Percentiles rank a stretch among this genome's conserved stretches.
These are phyloP conservation scores for Boulengeromyrus knoepffleri DNA, from an alignment of 2,113 vertebrate genomes.

Conservation along the genomic window DNA sequence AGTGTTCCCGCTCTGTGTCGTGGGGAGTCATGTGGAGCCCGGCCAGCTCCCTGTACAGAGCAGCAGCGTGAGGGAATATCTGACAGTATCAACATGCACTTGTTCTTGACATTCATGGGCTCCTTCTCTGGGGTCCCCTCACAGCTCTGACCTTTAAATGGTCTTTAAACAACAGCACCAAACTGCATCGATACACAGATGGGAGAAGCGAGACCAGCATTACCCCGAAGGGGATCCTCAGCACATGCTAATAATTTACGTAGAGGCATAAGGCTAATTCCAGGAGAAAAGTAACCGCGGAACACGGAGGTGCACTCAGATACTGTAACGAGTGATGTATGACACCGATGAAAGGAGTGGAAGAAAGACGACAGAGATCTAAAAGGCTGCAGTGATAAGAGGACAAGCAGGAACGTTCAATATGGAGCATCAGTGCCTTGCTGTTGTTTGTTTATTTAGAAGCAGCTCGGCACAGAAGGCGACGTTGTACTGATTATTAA, in stretches of 20 bases:
- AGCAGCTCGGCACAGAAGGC: neutral
- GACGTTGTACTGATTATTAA: neutral
- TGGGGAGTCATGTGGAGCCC: neutral
- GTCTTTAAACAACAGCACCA: slow-evolving; percentile 33
- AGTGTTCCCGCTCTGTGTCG: neutral
- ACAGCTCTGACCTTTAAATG: slow-evolving; percentile 19
- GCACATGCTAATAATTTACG: neutral
- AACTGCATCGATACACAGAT: slow-evolving; percentile 28
- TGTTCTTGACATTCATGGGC: slow-evolving; percentile 7
- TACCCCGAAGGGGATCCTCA: neutral
- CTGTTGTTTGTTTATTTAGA: neutral
- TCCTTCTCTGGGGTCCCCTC: neutral
- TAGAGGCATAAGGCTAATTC: neutral
- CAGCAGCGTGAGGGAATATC: neutral
- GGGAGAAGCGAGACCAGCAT: neutral
- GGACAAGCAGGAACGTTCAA: neutral
- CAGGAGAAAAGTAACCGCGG: neutral
- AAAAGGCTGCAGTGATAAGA: neutral
- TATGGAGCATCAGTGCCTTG: neutral
- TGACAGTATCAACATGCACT: slow-evolving; percentile 6
- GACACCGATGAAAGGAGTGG: neutral
- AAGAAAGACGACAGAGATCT: neutral
- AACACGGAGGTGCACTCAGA: neutral
- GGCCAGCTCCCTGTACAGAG: neutral
- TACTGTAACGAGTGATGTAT: neutral